Percentiles rank a stretch among this genome's conserved stretches.
These are phyloP conservation scores for Alfaro cultratus DNA, from an alignment of 2,797 vertebrate genomes.

Conservation along the genomic window DNA sequence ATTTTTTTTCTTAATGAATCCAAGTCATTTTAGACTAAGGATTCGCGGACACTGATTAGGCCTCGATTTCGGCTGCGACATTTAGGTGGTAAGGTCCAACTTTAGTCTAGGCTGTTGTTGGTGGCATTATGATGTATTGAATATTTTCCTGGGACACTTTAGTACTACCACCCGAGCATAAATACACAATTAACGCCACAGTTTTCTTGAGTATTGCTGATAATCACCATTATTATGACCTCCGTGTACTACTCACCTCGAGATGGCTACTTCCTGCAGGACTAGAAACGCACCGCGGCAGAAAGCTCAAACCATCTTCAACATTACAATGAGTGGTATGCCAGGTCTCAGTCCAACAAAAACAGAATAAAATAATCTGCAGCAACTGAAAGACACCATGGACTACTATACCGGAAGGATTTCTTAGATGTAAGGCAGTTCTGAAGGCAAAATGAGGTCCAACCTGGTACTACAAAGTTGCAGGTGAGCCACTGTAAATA, in stretches of 20 bases:
- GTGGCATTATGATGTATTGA: neutral
- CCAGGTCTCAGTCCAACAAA: neutral
- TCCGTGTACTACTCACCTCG: neutral
- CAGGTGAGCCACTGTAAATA: neutral
- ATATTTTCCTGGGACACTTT: neutral
- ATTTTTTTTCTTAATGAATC: too few relatives aligned
- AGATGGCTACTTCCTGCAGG: neutral
- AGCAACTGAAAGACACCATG: neutral
- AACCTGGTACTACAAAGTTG: neutral
- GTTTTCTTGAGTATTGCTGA: neutral
- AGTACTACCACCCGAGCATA: neutral
- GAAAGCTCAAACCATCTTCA: neutral
- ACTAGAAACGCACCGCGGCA: neutral
- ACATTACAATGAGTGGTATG: neutral
- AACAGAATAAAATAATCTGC: neutral
- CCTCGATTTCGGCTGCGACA: neutral
- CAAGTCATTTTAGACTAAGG: too few relatives aligned
- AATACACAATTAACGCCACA: neutral
- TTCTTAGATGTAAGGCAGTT: neutral
- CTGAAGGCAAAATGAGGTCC: neutral
- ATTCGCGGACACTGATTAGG: too few relatives aligned
- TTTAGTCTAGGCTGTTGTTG: neutral
- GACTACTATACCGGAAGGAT: neutral
- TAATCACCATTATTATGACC: neutral
- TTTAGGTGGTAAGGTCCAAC: neutral